Conservation (phyloP, 2,797 vertebrate species). For the Pterois miles region DNA sequence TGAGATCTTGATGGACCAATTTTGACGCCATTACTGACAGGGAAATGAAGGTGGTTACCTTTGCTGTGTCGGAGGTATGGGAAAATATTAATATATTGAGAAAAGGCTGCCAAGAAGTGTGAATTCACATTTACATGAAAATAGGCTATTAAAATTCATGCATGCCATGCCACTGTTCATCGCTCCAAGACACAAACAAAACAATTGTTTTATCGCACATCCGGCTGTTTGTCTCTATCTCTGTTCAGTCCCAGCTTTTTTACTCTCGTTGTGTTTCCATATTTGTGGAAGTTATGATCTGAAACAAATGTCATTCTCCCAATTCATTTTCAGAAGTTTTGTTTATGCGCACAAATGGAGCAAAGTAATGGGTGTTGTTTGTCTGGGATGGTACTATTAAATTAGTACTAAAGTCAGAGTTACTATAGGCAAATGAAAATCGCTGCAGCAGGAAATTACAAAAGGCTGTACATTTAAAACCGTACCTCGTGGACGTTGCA, state of each 20-base stretch:
- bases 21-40: constrained; percentile 42
- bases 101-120: constrained; percentile 62
- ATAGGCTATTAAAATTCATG: constrained; percentile 77
- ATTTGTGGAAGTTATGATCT: constrained; percentile 63
- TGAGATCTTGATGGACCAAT: constrained; percentile 35
- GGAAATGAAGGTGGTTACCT: constrained; percentile 54
- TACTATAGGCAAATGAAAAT: constrained; percentile 28
- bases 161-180: constrained; percentile 48
- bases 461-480: constrained; percentile 13
- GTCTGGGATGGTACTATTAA: constrained; percentile 12
- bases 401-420: constrained; percentile 20
- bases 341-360: constrained; percentile 31
- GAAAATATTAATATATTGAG: constrained; percentile 68
- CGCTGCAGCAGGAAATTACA: constrained; percentile 31
- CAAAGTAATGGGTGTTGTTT: constrained; percentile 36
- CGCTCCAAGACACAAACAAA: constrained; percentile 73
- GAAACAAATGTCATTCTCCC: constrained; percentile 39
- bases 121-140: constrained; percentile 77
- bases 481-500: background rate
- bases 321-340: constrained; percentile 50
- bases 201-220: constrained; percentile 65
- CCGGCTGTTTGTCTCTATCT: constrained; percentile 61
- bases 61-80: constrained; percentile 40
- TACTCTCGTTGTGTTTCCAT: constrained; percentile 47
- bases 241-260: constrained; percentile 47